A percentile compares a stretch with the other conserved stretches of the same genome.
These are phyloP conservation scores for Paralinhomoeus sp. DNA, from an alignment of 2,888 invertebrate genomes.

Conservation along the genomic window DNA sequence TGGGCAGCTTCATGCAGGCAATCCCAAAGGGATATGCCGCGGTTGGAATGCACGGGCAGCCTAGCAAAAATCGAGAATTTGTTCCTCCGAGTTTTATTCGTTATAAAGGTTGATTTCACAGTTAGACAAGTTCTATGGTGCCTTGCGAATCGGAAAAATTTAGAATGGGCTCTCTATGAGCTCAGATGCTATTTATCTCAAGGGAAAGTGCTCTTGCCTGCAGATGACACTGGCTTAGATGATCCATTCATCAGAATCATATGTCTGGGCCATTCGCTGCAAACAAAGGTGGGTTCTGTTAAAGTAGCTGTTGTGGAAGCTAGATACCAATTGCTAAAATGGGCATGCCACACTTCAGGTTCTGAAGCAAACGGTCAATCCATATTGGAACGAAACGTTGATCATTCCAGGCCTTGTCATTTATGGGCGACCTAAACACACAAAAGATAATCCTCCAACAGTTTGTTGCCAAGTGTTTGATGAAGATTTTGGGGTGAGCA, in stretches of 20 bases:
- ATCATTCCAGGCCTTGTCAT: constrained; percentile 56
- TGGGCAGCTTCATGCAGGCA: neutral
- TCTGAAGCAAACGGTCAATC: constrained; percentile 47
- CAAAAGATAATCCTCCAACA: constrained; percentile 54
- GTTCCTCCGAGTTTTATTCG: neutral
- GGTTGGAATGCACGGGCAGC: too few species aligned
- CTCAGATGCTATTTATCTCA: constrained; percentile 68
- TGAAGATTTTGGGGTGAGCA: constrained; percentile 37
- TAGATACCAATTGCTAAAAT: too few species aligned
- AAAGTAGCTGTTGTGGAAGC: too few species aligned
- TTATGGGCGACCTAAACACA: constrained; percentile 54
- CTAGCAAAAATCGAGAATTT: too few species aligned
- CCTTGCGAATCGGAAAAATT: neutral
- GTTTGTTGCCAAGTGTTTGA: constrained; percentile 71
- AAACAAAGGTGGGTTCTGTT: neutral
- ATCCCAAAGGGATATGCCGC: neutral
- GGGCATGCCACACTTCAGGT: too few species aligned
- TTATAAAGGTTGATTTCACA: neutral
- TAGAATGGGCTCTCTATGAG: constrained; percentile 41
- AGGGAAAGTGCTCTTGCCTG: constrained; percentile 64
- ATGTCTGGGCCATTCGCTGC: constrained; percentile 51
- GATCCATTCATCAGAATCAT: constrained; percentile 68
- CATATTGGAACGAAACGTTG: constrained; percentile 71
- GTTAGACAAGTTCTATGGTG: too few species aligned
- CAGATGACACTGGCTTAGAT: constrained; percentile 66